Base-by-base conservation (phyloP, 2,113 vertebrate species). In the Barbus barbus region DNA sequence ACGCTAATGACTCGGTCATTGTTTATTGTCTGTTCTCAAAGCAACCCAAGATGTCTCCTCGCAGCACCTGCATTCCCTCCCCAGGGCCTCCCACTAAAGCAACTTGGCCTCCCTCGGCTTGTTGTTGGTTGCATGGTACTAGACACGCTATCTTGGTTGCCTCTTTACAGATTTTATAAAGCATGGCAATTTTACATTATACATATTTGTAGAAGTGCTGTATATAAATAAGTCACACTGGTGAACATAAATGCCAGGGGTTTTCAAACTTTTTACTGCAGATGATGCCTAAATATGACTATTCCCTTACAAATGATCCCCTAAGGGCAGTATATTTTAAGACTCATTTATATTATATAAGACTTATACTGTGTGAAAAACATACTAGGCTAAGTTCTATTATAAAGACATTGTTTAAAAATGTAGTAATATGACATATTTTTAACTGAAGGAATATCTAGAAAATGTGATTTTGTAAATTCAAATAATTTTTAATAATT, bases 11-110 rank as follows among this genome's bases (percentile, higher is more conserved):
- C 8, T 58, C 53, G 60, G 26, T 33, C 77, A 46, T 83, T 86
- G 81, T 86, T 83, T 86, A 83, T 82, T 16, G 22, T 74, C 67
- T 65, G 81, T 65, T 56, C 58, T 83, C 58, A 78, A 61, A 83
- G 80, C 53, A 38, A 78, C 28, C 36, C 33, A 58, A 61, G 26
- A 79, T 71, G 60, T n/a, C 65, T 83, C 41, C n/a, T 73, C 20
- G 12, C 38, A 63, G n/a, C 81, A 86, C 85, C 75, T 73, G 85
- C 65, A 80, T 53, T 71, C 46, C 63, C 61, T 58, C 22, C 46
- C 56, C 41, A 78, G 13, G 60, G 18, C 24, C 65, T 48, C 56
- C 51, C 41, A 74, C 22, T 28, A 41, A 16, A 48, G 33, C 67
- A 22, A 4, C 14, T 20, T 53, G 46, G 24, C 33, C 13, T 53